Base-by-base conservation (phyloP, 2,113 vertebrate genomes). In the Hystrix brachyura region DNA sequence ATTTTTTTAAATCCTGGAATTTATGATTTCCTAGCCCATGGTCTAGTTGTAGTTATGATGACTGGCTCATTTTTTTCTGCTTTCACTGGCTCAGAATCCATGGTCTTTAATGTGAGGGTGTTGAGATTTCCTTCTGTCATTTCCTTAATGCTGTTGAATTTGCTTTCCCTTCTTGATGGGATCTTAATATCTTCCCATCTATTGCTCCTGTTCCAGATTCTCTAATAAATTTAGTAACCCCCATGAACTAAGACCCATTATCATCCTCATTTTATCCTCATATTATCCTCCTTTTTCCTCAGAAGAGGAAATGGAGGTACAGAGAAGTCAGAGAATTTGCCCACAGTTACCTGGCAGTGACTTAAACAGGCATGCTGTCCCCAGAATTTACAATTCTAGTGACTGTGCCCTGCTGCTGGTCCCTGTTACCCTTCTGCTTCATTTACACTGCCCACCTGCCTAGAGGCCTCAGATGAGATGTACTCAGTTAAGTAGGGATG, bases 121-220 rank as follows among this genome's bases (percentile, higher is more conserved):
- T 21, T 86, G 21, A 53, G 29, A 80, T 17, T 90, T 89, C 38
- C 19, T 91, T 90, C 62, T 90, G 64, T 84, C 67, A 27, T 67
- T 51, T 64, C 4, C 15, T 64, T 59, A 67, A 59, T 38, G 62
- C 38, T 87, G 5, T 84, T 84, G 65, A 90, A 53, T 92, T 74
- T 83, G 62, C 53, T 87, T 92, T 60, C 8, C 74, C 19, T 80
- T 88, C 48, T 71, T 90, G 29, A 62, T 87, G 15, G 80, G 55
- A 60, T 90, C 80, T 90, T 59, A 53, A 43, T 74, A 90, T 67
- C 53, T 71, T 43, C 69, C 27, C n/a, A 27, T 27, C 4, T 27
- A 48, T 76, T 65, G 57, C 14, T 82, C 79, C 19, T 65, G n/a
- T 91, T 88, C 25, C 80, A 76, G 5, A 18, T 65, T 57, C 34